A percentile compares a stretch with the other conserved stretches of the same genome.
These are phyloP conservation scores for Kryptolebias ocellatus DNA, from an alignment of 2,797 vertebrate genomes.

Conservation along the genomic window DNA sequence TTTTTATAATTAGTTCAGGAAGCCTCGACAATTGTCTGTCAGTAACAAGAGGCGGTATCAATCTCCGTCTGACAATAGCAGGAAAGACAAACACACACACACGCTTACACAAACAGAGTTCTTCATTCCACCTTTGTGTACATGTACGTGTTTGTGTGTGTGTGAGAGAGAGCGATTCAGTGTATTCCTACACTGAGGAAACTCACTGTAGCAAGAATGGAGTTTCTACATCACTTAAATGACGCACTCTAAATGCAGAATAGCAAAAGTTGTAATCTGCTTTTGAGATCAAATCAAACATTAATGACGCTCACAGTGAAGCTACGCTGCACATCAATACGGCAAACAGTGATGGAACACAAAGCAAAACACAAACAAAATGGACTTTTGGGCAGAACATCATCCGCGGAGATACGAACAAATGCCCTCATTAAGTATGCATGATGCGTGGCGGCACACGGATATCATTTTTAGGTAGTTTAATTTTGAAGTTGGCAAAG, in stretches of 20 bases:
- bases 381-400: not conserved
- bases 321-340: constrained; percentile 54
- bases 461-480: not conserved
- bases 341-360: constrained; percentile 23
- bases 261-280: constrained; percentile 26
- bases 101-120: constrained; percentile 57
- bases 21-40: constrained; percentile 97
- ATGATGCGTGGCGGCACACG: not conserved
- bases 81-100: constrained; percentile 88
- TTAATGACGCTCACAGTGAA: constrained; percentile 34
- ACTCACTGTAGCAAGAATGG: constrained; percentile 53
- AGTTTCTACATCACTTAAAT: constrained; percentile 22
- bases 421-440: constrained; percentile 1
- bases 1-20: constrained; percentile 99
- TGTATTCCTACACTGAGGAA: constrained; percentile 67
- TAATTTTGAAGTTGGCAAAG: not conserved
- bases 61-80: constrained; percentile 96
- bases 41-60: constrained; percentile 97
- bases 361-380: constrained; percentile 4
- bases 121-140: constrained; percentile 35
- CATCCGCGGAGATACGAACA: not conserved
- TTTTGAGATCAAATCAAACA: constrained; percentile 41
- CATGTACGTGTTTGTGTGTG: constrained; percentile 21
- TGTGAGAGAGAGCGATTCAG: constrained; percentile 71
- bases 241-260: constrained; percentile 11